Conservation (phyloP, 23 tunicate genomes). For the Ascidia mentula region DNA sequence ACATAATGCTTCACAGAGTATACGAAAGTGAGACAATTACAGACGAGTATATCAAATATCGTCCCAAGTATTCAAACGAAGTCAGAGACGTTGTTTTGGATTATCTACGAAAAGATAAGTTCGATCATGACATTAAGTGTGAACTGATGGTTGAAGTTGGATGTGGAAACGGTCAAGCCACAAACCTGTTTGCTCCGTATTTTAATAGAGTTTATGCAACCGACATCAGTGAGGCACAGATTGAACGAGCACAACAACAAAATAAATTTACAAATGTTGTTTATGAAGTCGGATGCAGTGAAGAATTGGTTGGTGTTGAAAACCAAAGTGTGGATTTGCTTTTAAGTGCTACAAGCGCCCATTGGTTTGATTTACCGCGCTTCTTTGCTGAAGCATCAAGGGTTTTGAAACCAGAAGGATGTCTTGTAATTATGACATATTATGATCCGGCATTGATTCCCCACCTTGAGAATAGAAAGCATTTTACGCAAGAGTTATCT, state of each 20-base stretch:
- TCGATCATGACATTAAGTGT: neutral
- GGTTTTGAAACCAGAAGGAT: slow-evolving; percentile 63
- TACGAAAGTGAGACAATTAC: neutral
- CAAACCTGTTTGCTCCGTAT: slow-evolving; percentile 20
- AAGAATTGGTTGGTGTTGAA: slow-evolving; percentile 21
- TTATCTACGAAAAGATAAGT: neutral
- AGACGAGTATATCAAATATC: neutral
- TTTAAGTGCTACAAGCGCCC: slow-evolving; percentile 44
- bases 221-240: slow-evolving; percentile 53
- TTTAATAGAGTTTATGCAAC: slow-evolving; percentile 33
- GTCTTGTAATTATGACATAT: slow-evolving; percentile 57
- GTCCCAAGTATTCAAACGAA: neutral
- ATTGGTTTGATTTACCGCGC: slow-evolving; percentile 65
- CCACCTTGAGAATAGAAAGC: neutral
- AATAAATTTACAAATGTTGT: slow-evolving; percentile 16
- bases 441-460: neutral
- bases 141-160: slow-evolving; percentile 66
- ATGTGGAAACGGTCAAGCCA: slow-evolving; percentile 71
- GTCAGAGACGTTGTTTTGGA: neutral
- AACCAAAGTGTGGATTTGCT: slow-evolving; percentile 50
- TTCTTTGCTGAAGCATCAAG: slow-evolving; percentile 53
- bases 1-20: neutral
- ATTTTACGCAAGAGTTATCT: neutral
- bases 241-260: slow-evolving; percentile 32
- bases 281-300: slow-evolving; percentile 45